A percentile compares a stretch with the other conserved stretches of the same genome.
phyloP scores from a whole-genome alignment of 1,140 invertebrate genomes.

The Nixonia krombeini region DNA sequence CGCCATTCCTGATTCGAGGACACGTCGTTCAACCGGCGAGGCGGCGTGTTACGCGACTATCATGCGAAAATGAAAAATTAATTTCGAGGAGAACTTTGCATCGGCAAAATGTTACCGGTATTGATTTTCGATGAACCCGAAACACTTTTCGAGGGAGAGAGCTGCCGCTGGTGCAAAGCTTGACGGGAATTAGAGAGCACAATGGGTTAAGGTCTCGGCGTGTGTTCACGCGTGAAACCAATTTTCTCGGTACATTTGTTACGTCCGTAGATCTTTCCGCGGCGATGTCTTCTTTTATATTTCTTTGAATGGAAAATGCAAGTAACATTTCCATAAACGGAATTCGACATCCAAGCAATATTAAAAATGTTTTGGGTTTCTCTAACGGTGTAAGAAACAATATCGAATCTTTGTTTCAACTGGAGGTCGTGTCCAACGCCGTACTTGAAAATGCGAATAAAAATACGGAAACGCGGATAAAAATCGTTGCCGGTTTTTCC shows the following conservation, averaged over 20 bases:
- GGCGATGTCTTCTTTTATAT: slow-evolving; percentile 19
- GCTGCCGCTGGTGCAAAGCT: slow-evolving; percentile 18
- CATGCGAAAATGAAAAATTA: slow-evolving; percentile 26
- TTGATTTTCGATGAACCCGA: slow-evolving; percentile 41
- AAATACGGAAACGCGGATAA: too few relatives aligned
- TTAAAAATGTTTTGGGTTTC: too few relatives aligned
- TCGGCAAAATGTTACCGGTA: slow-evolving; percentile 13
- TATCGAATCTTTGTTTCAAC: too few relatives aligned
- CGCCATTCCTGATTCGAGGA: too few relatives aligned
- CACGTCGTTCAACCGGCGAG: too few relatives aligned
- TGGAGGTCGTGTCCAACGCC: too few relatives aligned
- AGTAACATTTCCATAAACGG: slow-evolving; percentile 4
- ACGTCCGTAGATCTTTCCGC: slow-evolving; percentile 25
- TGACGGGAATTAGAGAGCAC: slow-evolving; percentile 39
- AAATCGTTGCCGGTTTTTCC: too few relatives aligned
- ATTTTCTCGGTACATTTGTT: slow-evolving; percentile 51
- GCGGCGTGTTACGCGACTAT: neutral
- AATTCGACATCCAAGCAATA: neutral
- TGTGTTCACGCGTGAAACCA: slow-evolving; percentile 52
- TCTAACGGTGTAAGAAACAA: too few relatives aligned
- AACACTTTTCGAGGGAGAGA: slow-evolving; percentile 15
- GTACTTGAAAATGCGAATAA: too few relatives aligned
- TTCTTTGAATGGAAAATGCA: slow-evolving; percentile 15
- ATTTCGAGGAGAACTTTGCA: too few relatives aligned
- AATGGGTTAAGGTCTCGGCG: slow-evolving; percentile 38